A percentile compares a stretch with the other conserved stretches of the same genome.
Evolutionary conservation across 1,140 invertebrate species (phyloP).

Genomic region (Papilio polyxenes): DNA sequence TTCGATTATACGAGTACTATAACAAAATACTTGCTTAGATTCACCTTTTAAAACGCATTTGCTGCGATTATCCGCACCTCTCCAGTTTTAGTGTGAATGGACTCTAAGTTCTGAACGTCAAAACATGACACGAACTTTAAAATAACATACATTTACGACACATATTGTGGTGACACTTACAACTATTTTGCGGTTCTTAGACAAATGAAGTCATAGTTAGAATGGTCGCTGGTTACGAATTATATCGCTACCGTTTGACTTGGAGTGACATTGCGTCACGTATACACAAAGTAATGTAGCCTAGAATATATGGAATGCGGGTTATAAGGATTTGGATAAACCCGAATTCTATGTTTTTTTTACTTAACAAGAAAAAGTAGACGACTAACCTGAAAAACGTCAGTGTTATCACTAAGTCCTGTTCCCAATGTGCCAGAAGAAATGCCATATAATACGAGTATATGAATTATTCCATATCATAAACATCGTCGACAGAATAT

Average conservation of each 20-base stretch:
- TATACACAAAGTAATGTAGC: not conserved
- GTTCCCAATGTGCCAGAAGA: not conserved
- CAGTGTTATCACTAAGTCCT: not conserved
- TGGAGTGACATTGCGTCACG: constrained; percentile 47
- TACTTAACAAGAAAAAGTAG: not conserved
- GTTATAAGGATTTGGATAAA: not conserved
- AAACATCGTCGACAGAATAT: not conserved
- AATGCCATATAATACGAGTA: not conserved
- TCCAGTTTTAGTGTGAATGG: not conserved
- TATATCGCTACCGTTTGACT: constrained; percentile 55
- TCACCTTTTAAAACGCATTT: not conserved
- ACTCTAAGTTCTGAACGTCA: constrained; percentile 55
- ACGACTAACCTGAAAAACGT: not conserved
- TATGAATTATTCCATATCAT: too few relatives aligned
- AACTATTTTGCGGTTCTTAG: constrained; percentile 71
- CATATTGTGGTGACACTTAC: constrained; percentile 56
- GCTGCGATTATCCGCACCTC: not conserved
- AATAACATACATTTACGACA: constrained; percentile 70
- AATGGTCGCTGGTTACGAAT: constrained; percentile 50
- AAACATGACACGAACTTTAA: constrained; percentile 65
- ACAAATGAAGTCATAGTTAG: constrained; percentile 68
- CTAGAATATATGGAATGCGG: not conserved
- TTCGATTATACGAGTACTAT: not conserved
- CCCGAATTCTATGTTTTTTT: not conserved
- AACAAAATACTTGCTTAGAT: not conserved